Evolutionary conservation across 2,888 invertebrate genomes (phyloP), one percentile per base, ranked within the genome.

Genomic region (Parnassius smintheus): DNA sequence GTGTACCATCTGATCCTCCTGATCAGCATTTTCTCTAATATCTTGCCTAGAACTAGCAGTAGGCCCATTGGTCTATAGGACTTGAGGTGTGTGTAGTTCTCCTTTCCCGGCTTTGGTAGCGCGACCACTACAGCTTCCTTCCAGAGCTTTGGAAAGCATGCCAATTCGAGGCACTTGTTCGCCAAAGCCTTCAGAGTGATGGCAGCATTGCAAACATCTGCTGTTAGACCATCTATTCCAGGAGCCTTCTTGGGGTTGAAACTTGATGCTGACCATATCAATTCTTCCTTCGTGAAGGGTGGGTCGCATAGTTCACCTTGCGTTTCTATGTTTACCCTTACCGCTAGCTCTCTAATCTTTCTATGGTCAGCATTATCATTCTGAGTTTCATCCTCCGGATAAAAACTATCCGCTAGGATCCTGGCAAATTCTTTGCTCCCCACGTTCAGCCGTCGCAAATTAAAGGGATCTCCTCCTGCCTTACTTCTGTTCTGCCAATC

Each of bases 381-480:
- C 42, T 9, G 42, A 9, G 50, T n/a, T 48, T 59, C 45, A 0
- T 62, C 65, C 42, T 42, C 54, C 25, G 4, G 55, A 64, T 2
- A 18, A 64, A 66, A 18, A 18, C 18, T 18, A 18, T 18, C 18
- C 18, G 18, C 18, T 18, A 18, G 18, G 18, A 18, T 18, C 18
- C 18, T 18, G 18, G 18, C 18, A 18, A 1, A 18, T 18, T 18
- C 18, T 18, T 18, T 18, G 18, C 18, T 66, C 56, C 35, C 44
- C 46, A 0, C 56, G 52, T 35, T 12, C 56, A 4, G 41, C 59
- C 53, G 22, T 61, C 52, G 11, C 49, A 48, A 41, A 56, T 35
- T n/a, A 69, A 18, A 0, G 56, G 58, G 2, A 46, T 22, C 10
- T 68, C 66, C 12, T 64, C 63, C 18, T 44, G 4, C 35, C 49